A percentile compares a stretch with the other conserved stretches of the same genome.
Conservation (phyloP, 2,888 invertebrate genomes). For the Meghimatium bilineatum region DNA sequence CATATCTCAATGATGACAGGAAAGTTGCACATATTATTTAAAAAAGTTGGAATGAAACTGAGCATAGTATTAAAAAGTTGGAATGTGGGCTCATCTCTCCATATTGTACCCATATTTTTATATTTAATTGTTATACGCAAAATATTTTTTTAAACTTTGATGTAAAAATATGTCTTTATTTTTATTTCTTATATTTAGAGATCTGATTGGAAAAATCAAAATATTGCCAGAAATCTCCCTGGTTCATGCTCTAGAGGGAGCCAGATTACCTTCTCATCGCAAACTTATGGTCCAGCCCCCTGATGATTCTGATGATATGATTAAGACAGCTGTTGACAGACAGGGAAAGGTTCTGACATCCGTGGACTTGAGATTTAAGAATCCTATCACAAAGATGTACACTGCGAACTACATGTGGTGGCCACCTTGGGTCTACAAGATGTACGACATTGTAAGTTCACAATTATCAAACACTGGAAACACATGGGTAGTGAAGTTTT, state of each 20-base stretch:
- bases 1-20: no score
- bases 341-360: constrained; percentile 63
- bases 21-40: no score
- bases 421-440: constrained; percentile 84
- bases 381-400: constrained; percentile 52
- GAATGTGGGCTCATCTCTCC: no score
- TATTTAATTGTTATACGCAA: no score
- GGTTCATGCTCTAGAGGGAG: constrained; percentile 80
- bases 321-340: constrained; percentile 69
- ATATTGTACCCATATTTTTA: no score
- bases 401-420: constrained; percentile 81
- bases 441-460: constrained; percentile 80
- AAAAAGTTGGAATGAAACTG: no score
- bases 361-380: constrained; percentile 57
- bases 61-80: no score
- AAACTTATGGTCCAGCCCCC: constrained; percentile 54
- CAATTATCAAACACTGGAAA: no score
- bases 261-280: constrained; percentile 70
- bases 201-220: constrained; percentile 82
- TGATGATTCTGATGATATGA: constrained; percentile 45
- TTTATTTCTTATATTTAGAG: constrained; percentile 70
- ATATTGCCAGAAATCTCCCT: constrained; percentile 84
- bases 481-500: background rate
- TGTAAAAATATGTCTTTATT: background rate
- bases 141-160: no score